phyloP scores from a whole-genome alignment of 2,888 invertebrate genomes.

The Apotomis capreana region DNA sequence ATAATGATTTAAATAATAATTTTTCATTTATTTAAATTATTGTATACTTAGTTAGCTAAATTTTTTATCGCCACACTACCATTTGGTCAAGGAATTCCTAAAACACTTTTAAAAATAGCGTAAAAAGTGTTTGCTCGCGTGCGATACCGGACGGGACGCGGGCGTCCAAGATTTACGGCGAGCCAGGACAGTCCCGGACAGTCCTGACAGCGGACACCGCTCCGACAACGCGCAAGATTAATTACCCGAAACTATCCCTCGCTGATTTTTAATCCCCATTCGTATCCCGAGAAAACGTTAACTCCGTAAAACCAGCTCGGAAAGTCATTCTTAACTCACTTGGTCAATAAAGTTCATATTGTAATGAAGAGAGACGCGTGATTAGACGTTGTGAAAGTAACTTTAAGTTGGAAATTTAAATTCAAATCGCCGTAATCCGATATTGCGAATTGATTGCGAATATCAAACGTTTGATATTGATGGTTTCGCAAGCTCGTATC shows the following conservation, averaged over 20 bases:
- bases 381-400: not conserved
- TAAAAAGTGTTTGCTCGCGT: conserved; percentile 20
- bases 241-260: conserved; percentile 39
- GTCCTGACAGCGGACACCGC: conserved; percentile 45
- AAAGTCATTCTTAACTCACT: not conserved
- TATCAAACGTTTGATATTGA: conserved; percentile 38
- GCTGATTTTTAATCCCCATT: conserved; percentile 39
- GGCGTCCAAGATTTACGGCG: conserved; percentile 44
- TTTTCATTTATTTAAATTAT: too few relatives aligned
- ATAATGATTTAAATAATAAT: too few relatives aligned
- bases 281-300: conserved; percentile 12
- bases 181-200: conserved; percentile 42
- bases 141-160: conserved; percentile 33
- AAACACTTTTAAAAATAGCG: conserved; percentile 30
- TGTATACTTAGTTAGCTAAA: too few relatives aligned
- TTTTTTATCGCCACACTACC: too few relatives aligned
- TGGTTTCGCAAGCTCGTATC: conserved; percentile 10
- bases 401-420: conserved; percentile 35
- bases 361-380: not conserved
- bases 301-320: not conserved
- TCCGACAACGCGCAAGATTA: conserved; percentile 40
- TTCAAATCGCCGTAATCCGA: conserved; percentile 34
- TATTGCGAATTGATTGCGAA: conserved; percentile 40
- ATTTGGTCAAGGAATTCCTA: conserved; percentile 9
- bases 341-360: conserved; percentile 1